Conservation (phyloP, 92 coral and sea anemone species). For the Palythoa grandis region DNA sequence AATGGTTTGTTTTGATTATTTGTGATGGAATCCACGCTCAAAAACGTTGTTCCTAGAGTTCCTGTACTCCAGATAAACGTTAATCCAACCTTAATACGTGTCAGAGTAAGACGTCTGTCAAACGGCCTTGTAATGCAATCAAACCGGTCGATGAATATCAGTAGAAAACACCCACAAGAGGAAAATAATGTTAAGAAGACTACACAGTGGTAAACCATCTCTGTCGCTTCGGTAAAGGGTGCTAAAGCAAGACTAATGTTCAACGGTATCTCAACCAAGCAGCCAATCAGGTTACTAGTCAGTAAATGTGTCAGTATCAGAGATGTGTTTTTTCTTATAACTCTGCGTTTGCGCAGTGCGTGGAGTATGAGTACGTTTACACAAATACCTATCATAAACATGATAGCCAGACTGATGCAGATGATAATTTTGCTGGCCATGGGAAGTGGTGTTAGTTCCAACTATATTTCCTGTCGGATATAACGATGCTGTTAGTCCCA, state of each 20-base stretch:
- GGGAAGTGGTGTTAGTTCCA: not conserved
- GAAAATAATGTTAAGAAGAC: slow-evolving; percentile 12
- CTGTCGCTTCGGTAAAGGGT: not conserved
- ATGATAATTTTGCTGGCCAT: not conserved
- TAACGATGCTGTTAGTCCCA: slow-evolving; percentile 1
- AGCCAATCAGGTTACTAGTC: slow-evolving; percentile 31
- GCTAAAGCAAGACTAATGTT: not conserved
- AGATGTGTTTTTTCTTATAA: slow-evolving; percentile 23
- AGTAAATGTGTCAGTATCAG: slow-evolving; percentile 30
- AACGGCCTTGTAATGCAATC: slow-evolving; percentile 34
- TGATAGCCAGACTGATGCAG: slow-evolving; percentile 6
- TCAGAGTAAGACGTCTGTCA: not conserved
- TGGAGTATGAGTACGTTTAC: slow-evolving; percentile 12
- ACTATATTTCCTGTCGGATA: not conserved
- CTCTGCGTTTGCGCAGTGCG: slow-evolving; percentile 16
- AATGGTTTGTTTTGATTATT: not conserved
- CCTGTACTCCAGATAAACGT: slow-evolving; percentile 2
- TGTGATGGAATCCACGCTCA: not conserved
- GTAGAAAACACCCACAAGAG: slow-evolving; percentile 23
- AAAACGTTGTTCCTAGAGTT: not conserved
- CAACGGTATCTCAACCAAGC: slow-evolving; percentile 16
- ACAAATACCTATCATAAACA: not conserved
- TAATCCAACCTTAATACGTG: not conserved
- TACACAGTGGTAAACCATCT: not conserved
- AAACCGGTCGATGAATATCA: slow-evolving; percentile 13